Evolutionary conservation across 2,113 vertebrate genomes (phyloP), one percentile per base, ranked within the genome.

Genomic region (Plecotus auritus): DNA sequence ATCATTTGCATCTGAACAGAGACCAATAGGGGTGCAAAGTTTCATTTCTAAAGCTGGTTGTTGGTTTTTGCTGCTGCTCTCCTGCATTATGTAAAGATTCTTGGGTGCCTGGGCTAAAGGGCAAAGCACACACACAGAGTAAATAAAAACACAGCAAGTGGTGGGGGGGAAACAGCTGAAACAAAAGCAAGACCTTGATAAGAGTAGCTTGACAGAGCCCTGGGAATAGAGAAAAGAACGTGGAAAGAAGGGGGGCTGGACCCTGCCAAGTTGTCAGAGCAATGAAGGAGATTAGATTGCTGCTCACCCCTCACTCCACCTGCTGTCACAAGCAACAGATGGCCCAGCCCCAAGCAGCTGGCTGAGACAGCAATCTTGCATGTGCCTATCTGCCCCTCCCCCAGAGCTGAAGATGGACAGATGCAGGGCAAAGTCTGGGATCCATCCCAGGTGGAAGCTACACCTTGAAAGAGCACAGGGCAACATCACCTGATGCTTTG

Each of bases 321-420:
- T 0, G 0, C 49, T 13, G 42, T 35, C 35, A 69, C 8, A 18
- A 64, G 77, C 32, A 94, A 74, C 94, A 96, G 94, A 95, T 92
- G 95, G 96, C 56, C 77, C 72, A 88, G 72, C 72, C 92, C 70
- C 85, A 64, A 94, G 92, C 93, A 96, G 92, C 92, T 93, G 92
- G 87, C 86, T 77, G 26, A 64, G 74, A 77, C 26, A 80, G 85
- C 88, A 78, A 84, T 87, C 42, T 90, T 90, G 49, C 61, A 61
- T 1, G 1, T 32, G 78, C n/a, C 76, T 56, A 69, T 49, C 56
- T 11, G 18, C 42, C 66, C 47, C 23, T 66, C 64, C 89, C 51
- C 64, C 26, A 90, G 20, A 51, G 16, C 77, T 59, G 7, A 42
- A 74, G 23, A 67, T n/a, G 49, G 26, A 77, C 14, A 86, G 32